Evolutionary conservation across 2,888 invertebrate genomes (phyloP).

Genomic region (Limnephilus rhombicus): DNA sequence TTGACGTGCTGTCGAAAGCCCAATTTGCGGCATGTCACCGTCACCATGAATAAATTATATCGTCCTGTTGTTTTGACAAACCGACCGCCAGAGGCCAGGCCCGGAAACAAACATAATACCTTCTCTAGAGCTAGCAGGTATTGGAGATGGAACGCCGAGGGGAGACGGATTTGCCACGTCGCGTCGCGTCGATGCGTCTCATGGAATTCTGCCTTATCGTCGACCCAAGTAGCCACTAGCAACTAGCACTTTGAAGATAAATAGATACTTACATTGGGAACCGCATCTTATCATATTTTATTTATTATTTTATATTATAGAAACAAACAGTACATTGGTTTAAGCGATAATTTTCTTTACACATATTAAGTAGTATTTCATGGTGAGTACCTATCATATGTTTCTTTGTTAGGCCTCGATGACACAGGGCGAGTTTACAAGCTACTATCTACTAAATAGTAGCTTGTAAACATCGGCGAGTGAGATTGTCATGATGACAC

Average conservation of each 20-base stretch:
- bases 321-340: too few species aligned
- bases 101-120: not conserved
- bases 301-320: too few species aligned
- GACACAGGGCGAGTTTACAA: too few species aligned
- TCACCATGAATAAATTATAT: constrained; percentile 62
- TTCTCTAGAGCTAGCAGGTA: not conserved
- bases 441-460: too few species aligned
- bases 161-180: not conserved
- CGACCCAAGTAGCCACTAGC: not conserved
- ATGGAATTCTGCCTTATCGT: not conserved
- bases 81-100: constrained; percentile 12
- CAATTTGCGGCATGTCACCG: constrained; percentile 63
- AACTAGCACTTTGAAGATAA: too few species aligned
- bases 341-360: too few species aligned
- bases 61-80: constrained; percentile 64
- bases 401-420: too few species aligned
- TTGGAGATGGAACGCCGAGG: not conserved
- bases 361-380: too few species aligned
- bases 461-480: too few species aligned
- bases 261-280: not conserved
- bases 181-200: not conserved
- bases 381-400: too few species aligned
- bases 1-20: constrained; percentile 49
- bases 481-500: too few species aligned
- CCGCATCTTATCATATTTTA: not conserved